phyloP scores from a whole-genome alignment of 2,113 vertebrate species.

The Callipepla squamata region DNA sequence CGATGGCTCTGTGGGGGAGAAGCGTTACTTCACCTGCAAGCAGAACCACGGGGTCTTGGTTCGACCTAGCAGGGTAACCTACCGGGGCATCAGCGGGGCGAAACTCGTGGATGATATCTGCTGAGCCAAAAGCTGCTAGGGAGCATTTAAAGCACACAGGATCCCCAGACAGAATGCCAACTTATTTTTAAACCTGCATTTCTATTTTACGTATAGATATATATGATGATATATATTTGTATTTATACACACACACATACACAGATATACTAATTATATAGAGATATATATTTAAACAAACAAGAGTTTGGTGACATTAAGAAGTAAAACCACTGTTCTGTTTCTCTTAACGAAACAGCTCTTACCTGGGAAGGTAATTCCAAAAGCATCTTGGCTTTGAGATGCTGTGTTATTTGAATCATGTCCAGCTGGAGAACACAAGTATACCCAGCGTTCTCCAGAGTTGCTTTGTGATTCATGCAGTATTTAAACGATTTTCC shows the following conservation, averaged over 20 bases:
- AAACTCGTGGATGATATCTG: constrained; percentile 86
- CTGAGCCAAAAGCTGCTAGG: constrained; percentile 43
- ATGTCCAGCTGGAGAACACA: not conserved
- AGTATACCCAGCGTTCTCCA: not conserved
- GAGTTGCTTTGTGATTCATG: constrained; percentile 9
- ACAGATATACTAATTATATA: too few relatives aligned
- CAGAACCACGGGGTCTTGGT: constrained; percentile 89
- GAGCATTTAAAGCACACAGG: not conserved
- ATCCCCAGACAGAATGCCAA: not conserved
- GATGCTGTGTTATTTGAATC: constrained; percentile 4
- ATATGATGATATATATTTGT: not conserved
- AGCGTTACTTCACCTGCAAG: constrained; percentile 91
- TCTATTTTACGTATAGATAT: not conserved
- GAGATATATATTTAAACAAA: not conserved
- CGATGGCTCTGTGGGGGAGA: constrained; percentile 88
- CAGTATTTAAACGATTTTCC: not conserved
- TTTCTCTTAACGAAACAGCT: not conserved
- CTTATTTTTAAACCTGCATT: not conserved
- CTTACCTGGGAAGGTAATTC: not conserved
- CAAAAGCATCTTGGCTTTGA: not conserved
- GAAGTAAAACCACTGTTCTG: not conserved
- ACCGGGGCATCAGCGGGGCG: constrained; percentile 90
- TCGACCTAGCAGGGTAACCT: constrained; percentile 91
- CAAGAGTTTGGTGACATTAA: not conserved
- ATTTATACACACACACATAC: not conserved